Evolutionary conservation across 2,888 invertebrate genomes (phyloP), one percentile per base, ranked within the genome.

Genomic region (Leuctra nigra): DNA sequence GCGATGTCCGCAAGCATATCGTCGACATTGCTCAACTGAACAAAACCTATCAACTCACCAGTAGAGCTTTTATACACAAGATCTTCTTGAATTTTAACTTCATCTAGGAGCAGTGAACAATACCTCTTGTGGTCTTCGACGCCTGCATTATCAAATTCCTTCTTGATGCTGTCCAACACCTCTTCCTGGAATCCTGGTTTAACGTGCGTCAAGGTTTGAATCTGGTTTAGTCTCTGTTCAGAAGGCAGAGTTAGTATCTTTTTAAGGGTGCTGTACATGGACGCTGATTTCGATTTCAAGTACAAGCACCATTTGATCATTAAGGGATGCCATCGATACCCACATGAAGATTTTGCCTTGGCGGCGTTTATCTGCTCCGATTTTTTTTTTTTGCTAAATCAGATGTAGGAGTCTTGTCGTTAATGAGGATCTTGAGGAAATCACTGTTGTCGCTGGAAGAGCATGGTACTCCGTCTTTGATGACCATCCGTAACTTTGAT

Each of bases 241-340:
- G 46, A 46, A 20, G 46, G 46, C 23, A 46, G 46, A 3, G 46
- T 46, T 46, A 46, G 22, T 4, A 46, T 24, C 11, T 46, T 46
- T 23, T 14, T 22, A 4, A 46, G 46, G 7, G 23, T 14, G 4
- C 23, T 23, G 13, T 46, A 46, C 23, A 24, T 46, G 2, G 46
- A 46, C 2, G 46, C 46, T 13, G 46, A 46, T 46, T 46, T 46
- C 4, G 20, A n/a, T 14, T 46, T 46, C 23, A 46, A 46, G 23
- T 46, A 46, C n/a, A 46, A 13, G 23, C 46, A 46, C 23, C 46
- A 46, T 18, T 41, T 41, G 11, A 41, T 41, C n/a, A 46, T 23
- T 13, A 23, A 23, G 6, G 23, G 46, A n/a, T 46, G 23, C 46
- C 46, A 46, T 6, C 46, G 6, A 23, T 46, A 24, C 2, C 46